Percentiles rank a stretch among this genome's conserved stretches.
Conservation (phyloP, 2,888 invertebrate genomes). For the Zygothrica quintamaculata region DNA sequence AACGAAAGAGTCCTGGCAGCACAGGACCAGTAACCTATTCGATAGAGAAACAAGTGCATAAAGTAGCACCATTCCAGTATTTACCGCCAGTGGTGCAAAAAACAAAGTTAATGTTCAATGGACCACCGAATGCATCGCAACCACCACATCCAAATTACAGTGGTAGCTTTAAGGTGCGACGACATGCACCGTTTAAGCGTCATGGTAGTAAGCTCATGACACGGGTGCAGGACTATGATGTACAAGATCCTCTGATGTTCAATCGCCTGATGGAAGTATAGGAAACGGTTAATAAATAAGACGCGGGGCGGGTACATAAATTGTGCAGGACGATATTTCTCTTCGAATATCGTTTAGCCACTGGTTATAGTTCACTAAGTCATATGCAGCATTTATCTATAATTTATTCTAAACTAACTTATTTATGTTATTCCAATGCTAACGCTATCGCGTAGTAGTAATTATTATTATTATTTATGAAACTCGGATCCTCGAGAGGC, state of each 20-base stretch:
- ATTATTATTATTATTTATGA: conserved; percentile 46
- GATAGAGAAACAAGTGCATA: conserved; percentile 81
- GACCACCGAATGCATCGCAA: conserved; percentile 56
- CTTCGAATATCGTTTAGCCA: conserved; percentile 6
- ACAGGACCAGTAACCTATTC: conserved; percentile 66
- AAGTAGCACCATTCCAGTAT: conserved; percentile 64
- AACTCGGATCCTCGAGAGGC: conserved; percentile 31
- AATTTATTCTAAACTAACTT: conserved; percentile 61
- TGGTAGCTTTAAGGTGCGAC: conserved; percentile 74
- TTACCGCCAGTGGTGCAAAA: conserved; percentile 79
- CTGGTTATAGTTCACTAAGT: conserved; percentile 75
- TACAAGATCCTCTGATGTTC: conserved; percentile 77
- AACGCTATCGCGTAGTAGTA: conserved; percentile 22
- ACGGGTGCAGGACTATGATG: conserved; percentile 69
- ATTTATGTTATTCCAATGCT: conserved; percentile 57
- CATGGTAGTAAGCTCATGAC: conserved; percentile 27
- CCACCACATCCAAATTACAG: conserved; percentile 46
- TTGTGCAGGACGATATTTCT: not conserved
- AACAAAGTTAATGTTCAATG: conserved; percentile 78
- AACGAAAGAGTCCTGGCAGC: conserved; percentile 53
- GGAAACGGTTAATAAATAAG: not conserved
- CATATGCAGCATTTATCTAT: conserved; percentile 69
- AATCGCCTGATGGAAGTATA: conserved; percentile 73
- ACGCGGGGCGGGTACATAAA: conserved; percentile 4
- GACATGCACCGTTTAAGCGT: conserved; percentile 51